Percentiles rank a stretch among this genome's conserved stretches.
phyloP scores from a whole-genome alignment of 2,113 vertebrate genomes.

The Oxygymnocypris stewartii region DNA sequence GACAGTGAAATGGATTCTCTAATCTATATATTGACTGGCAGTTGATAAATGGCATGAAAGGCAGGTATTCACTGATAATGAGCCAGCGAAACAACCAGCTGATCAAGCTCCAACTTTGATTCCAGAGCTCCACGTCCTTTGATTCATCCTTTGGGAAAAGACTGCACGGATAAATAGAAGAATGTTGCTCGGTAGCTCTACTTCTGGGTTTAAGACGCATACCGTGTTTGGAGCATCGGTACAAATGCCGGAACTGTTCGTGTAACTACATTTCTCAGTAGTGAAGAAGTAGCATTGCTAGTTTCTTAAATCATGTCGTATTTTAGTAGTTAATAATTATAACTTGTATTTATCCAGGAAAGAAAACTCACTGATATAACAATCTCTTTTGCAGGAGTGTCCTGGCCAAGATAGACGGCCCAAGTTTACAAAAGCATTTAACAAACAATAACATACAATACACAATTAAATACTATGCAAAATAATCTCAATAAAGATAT shows the following conservation, averaged over 20 bases:
- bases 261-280: background rate
- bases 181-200: background rate
- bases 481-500: no score
- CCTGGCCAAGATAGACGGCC: no score
- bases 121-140: conserved; percentile 10
- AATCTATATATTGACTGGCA: conserved; percentile 43
- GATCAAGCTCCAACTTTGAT: conserved; percentile 42
- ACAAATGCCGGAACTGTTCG: background rate
- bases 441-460: no score
- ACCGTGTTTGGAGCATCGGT: background rate
- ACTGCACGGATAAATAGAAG: background rate
- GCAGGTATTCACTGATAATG: conserved; percentile 43
- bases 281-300: background rate
- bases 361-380: no score
- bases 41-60: conserved; percentile 36
- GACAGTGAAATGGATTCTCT: conserved; percentile 33
- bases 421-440: no score
- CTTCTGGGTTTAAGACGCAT: background rate
- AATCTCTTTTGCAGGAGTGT: no score
- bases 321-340: no score
- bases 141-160: conserved; percentile 23
- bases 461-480: no score
- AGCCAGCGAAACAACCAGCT: conserved; percentile 24
- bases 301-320: no score
- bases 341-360: no score